Evolutionary conservation across 2,113 vertebrate species (phyloP), one percentile per base, ranked within the genome.

Genomic region (Pterocles burchelli): DNA sequence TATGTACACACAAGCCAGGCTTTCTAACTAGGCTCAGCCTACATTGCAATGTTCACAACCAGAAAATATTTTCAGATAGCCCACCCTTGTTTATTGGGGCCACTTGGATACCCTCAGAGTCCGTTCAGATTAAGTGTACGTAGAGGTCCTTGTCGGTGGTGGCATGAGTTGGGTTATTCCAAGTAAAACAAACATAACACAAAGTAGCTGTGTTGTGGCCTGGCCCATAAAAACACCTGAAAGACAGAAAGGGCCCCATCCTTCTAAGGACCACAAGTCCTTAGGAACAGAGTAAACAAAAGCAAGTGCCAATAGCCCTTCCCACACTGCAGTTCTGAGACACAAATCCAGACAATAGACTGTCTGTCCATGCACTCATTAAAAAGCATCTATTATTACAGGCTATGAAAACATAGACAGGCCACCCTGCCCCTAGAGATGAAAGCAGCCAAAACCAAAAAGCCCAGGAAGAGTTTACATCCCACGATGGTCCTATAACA

Each of bases 391-490:
- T 96, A 75, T 90, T 93, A 63, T 88, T 92, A 21, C 72, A 93
- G 79, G 43, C 90, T 86, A 11, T 80, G 63, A 94, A 94, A 96
- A 95, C 92, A 93, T 15, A 95, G 82, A 88, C 85, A 59, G 67
- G 58, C 46, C 63, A 66, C 51, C 43, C 75, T 93, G 54, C 31
- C 88, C 72, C 79, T 84, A 49, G 43, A 93, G 75, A 88, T 90
- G 55, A 92, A 95, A 95, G 85, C 36, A 92, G 55, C 12, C 48
- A 74, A 82, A 88, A 33, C 14, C n/a, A 86, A 86, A 61, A 75
- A 86, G 58, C 20, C 67, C 67, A 88, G 82, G 86, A 92, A 90
- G 33, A 48, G 46, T 71, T 93, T 49, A 31, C 38, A 71, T 55
- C 72, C 55, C 14, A 2, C 55, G 51, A 45, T 18, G 25, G 20